Evolutionary conservation across 2,113 vertebrate genomes (phyloP).

Genomic region (Myiozetetes cayanensis): DNA sequence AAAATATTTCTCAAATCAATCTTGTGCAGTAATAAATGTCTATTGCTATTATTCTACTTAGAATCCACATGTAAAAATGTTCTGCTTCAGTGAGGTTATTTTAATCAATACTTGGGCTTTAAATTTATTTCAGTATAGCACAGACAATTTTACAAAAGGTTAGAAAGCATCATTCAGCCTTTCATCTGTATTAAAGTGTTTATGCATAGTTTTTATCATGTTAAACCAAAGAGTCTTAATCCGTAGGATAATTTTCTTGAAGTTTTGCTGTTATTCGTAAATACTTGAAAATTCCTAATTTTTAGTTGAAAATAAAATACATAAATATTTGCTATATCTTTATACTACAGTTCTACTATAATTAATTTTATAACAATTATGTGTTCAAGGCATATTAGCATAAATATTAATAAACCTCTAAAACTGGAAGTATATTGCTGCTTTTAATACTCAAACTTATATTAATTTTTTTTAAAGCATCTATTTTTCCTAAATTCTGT

Average conservation of each 20-base stretch:
- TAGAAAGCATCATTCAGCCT: background rate
- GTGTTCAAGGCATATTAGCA: background rate
- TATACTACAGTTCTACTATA: background rate
- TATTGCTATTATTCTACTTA: background rate
- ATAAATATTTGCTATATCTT: background rate
- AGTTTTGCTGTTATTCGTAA: background rate
- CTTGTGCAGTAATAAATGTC: background rate
- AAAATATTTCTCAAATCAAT: background rate
- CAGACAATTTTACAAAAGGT: background rate
- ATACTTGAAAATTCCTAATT: background rate
- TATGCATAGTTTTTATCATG: background rate
- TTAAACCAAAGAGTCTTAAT: background rate
- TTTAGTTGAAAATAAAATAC: background rate
- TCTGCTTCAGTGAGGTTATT: background rate
- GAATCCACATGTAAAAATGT: background rate
- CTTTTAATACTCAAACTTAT: background rate
- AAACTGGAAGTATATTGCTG: background rate
- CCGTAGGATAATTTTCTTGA: background rate
- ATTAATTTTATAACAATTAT: background rate
- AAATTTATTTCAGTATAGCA: background rate
- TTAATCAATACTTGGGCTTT: background rate
- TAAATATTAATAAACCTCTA: background rate
- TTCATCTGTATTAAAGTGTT: background rate
- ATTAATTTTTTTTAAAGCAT: background rate
- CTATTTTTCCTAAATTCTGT: background rate